Percentiles rank a stretch among this genome's conserved stretches.
These are phyloP conservation scores for Gnathonemus longibarbis DNA, from an alignment of 2,113 vertebrate genomes.

Conservation along the genomic window DNA sequence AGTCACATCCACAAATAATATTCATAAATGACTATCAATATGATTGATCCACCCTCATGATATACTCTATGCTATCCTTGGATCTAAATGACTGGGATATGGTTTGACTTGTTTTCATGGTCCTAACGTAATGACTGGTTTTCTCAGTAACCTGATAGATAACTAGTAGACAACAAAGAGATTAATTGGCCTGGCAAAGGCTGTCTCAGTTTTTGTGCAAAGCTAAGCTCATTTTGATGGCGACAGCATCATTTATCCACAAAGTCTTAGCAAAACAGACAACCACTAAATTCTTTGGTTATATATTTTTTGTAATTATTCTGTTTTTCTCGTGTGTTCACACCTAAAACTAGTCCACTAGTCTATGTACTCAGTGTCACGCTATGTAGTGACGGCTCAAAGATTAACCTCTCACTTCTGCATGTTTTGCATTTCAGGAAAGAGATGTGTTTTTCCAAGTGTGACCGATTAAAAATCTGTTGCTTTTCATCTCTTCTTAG, in stretches of 20 bases:
- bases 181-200: neutral
- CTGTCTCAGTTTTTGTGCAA: neutral
- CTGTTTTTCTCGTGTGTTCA: constrained; percentile 19
- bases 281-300: neutral
- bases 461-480: constrained; percentile 50
- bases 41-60: neutral
- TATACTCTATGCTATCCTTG: neutral
- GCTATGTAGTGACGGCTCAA: constrained; percentile 4
- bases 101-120: neutral
- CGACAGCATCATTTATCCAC: neutral
- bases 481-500: constrained; percentile 34
- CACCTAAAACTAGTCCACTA: constrained; percentile 32
- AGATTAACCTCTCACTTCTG: constrained; percentile 35
- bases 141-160: neutral
- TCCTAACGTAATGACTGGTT: neutral
- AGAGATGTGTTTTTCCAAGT: constrained; percentile 43
- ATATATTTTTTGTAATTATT: neutral
- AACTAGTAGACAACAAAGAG: neutral
- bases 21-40: neutral
- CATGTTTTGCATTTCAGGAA: constrained; percentile 52
- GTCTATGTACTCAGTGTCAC: constrained; percentile 19
- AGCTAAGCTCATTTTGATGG: neutral
- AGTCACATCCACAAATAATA: neutral
- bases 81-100: neutral
- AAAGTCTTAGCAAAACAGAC: neutral